Base-by-base conservation (phyloP, 1,140 invertebrate species). In the Drosophila murphyi region DNA sequence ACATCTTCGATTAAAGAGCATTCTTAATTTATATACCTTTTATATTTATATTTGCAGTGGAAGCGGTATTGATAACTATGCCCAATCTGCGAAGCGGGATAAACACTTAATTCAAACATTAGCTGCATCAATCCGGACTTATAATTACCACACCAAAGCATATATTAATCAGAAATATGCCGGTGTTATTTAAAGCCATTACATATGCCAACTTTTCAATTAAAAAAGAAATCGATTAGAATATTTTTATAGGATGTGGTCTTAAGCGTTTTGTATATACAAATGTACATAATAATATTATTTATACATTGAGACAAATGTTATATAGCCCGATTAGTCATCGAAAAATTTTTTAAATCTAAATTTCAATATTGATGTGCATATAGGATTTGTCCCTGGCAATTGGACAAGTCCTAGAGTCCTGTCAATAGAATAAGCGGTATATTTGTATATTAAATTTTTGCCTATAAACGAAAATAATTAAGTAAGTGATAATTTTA, bases 111-210 rank as follows among this genome's bases (percentile, higher is more conserved):
- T 94, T 20, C 92, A 92, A 65, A 93, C 94, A 80, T 93, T 95
- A 78, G 94, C 94, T 65, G 92, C 93, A 48, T 94, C 93, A 50
- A 94, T 94, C 56, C 93, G 93, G 62, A 94, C 94, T 90, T 94
- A 95, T 68, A 94, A 94, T 75, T 94, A 94, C 91, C 94, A 95
- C 91, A 94, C 93, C 78, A 95, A 94, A 88, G 94, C 94, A 75
- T 93, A 94, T 72, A 94, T 94, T 82, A 94, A 94, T 88, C 94
- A 94, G 92, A 95, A 94, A 93, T 95, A 94, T 93, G 82, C 90
- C 4, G 90, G 61, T 77, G 90, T 92, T 69, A 90, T 92, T 61
- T 92, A 92, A 90, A 61, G 10, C 10, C 3, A 63, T 20, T 12
- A 56, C 37, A 72, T 45, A 57, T 71, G 70, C 48, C 10, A 52